Evolutionary conservation across 2,888 invertebrate species (phyloP), one percentile per base, ranked within the genome.

Genomic region (Mycalesis mineus): DNA sequence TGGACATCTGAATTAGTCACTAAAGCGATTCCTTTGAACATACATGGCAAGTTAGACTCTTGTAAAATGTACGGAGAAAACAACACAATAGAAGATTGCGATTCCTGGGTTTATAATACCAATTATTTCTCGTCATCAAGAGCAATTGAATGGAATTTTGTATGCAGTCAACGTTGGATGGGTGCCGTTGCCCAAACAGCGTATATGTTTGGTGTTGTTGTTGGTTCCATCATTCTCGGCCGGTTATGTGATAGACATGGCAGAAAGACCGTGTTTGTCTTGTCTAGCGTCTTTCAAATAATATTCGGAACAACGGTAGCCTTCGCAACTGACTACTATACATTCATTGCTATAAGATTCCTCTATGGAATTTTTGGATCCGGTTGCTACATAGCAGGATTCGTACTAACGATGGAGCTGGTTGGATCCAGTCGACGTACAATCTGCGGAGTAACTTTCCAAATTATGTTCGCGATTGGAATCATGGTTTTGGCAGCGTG

Each of bases 121-220:
- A 94, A 93, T 0, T 95, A 94, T 74, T 94, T 93, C 69, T 82
- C 92, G 58, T 92, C 94, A 0, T 94, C 96, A 0, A 91, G 95
- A 29, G 94, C 93, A 1, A 95, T 95, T 31, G 95, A 97, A 78
- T 96, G 96, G 96, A 84, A 94, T 74, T 93, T 96, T 59, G 96
- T 96, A 0, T 97, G 97, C 76, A 91, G 92, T 62, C 88, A 91
- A 39, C 91, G 95, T 44, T 96, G 96, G 96, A 94, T 95, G 93
- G 95, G 95, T 1, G 94, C 96, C 0, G 80, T 94, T 0, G 94
- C 95, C 0, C 96, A 96, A 73, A 93, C 94, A 0, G 82, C 91
- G 1, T 95, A 94, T 76, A 96, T 97, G 96, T 91, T 96, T 71
- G 96, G 96, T 7, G 95, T 95, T 4, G 93, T 96, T 65, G 87